Percentiles rank a stretch among this genome's conserved stretches.
Conservation (phyloP, 30 jellyfish, hydroid and myxozoan species). For the Catostylus mosaicus region DNA sequence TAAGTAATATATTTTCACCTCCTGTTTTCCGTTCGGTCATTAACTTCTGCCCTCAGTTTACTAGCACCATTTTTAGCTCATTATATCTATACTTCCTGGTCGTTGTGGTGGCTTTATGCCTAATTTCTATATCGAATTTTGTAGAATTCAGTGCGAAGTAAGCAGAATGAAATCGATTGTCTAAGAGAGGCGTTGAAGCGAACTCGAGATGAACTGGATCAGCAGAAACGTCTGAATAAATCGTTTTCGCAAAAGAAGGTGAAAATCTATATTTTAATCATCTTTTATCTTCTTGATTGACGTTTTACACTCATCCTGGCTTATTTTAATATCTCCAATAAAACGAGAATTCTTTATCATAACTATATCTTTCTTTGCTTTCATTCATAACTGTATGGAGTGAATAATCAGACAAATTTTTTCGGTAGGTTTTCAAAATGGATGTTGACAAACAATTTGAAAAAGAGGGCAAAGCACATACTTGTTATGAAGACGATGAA, state of each 20-base stretch:
- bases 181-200: slow-evolving; percentile 78
- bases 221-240: slow-evolving; percentile 72
- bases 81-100: no score
- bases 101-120: no score
- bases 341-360: no score
- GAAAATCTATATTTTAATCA: neutral
- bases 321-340: no score
- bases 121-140: neutral
- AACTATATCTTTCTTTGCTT: no score
- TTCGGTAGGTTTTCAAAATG: slow-evolving; percentile 70
- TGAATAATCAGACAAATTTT: no score
- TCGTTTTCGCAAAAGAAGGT: slow-evolving; percentile 83
- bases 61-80: neutral
- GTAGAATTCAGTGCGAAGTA: slow-evolving; percentile 53
- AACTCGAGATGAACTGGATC: slow-evolving; percentile 79
- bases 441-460: slow-evolving; percentile 64
- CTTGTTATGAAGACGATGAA: slow-evolving; percentile 60
- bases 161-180: slow-evolving; percentile 83
- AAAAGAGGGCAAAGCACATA: slow-evolving; percentile 56
- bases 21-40: neutral
- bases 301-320: neutral
- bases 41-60: no score
- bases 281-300: neutral
- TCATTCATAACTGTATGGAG: no score
- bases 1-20: slow-evolving; percentile 22